These are phyloP conservation scores for Cataglyphis altisquamis DNA, from an alignment of 2,888 invertebrate genomes.

Conservation along the genomic window DNA sequence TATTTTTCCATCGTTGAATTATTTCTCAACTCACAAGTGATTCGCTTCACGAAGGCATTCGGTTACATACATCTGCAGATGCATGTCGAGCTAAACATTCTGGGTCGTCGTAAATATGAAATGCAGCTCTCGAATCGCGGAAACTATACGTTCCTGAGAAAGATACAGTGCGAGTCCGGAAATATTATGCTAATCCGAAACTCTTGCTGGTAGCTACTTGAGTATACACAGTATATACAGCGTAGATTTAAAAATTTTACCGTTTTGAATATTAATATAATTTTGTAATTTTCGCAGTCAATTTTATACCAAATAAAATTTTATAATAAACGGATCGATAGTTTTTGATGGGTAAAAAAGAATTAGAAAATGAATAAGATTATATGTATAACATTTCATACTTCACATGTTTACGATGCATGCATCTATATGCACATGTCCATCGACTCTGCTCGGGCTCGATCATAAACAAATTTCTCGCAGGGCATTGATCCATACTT, in stretches of 20 bases:
- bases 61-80: background rate
- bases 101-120: constrained; percentile 25
- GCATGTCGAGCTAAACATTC: constrained; percentile 5
- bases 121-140: constrained; percentile 16
- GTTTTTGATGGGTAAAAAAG: constrained; percentile 4
- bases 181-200: constrained; percentile 36
- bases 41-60: constrained; percentile 17
- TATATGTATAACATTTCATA: background rate
- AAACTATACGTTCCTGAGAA: background rate
- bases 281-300: background rate
- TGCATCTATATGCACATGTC: constrained; percentile 10
- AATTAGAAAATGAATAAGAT: background rate
- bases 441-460: constrained; percentile 42
- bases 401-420: background rate
- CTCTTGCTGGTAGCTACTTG: background rate
- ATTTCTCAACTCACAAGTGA: constrained; percentile 22
- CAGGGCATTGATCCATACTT: constrained; percentile 59
- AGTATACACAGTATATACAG: background rate
- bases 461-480: constrained; percentile 65
- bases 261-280: background rate
- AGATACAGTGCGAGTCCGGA: constrained; percentile 13
- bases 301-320: constrained; percentile 4
- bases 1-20: constrained; percentile 22
- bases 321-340: background rate
- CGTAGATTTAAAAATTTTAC: constrained; percentile 3